Percentiles rank a stretch among this genome's conserved stretches.
phyloP scores from a whole-genome alignment of 2,113 vertebrate species.

The Hyperoodon ampullatus region DNA sequence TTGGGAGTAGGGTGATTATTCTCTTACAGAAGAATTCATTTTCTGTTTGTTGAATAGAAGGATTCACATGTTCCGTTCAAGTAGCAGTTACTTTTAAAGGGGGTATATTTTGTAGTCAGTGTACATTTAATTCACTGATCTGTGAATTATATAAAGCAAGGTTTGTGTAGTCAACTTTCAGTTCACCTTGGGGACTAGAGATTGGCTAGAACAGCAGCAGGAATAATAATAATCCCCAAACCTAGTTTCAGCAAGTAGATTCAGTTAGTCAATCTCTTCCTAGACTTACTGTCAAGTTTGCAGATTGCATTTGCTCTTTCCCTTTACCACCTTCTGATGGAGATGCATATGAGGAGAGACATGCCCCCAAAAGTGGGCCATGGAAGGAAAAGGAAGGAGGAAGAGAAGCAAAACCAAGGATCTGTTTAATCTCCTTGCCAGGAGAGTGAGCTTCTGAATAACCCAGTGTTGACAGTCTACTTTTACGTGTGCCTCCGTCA shows the following conservation, averaged over 20 bases:
- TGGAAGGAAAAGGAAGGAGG: background rate
- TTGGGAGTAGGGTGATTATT: background rate
- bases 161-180: background rate
- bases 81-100: conserved; percentile 35
- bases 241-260: conserved; percentile 18
- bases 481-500: conserved; percentile 55
- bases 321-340: background rate
- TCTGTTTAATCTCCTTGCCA: conserved; percentile 43
- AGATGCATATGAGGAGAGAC: conserved; percentile 13
- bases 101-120: background rate
- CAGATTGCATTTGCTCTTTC: conserved; percentile 46
- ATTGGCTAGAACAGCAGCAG: background rate
- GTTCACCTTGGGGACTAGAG: background rate
- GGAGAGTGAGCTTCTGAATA: conserved; percentile 28
- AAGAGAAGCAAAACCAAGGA: conserved; percentile 2
- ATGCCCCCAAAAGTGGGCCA: background rate
- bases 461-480: conserved; percentile 44
- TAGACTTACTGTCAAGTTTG: conserved; percentile 30
- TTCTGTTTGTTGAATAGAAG: conserved; percentile 43
- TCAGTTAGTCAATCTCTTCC: conserved; percentile 42
- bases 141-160: background rate
- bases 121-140: conserved; percentile 30
- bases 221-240: background rate
- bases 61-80: background rate
- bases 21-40: background rate